Base-by-base conservation (phyloP, 2,113 vertebrate species). In the Brachyhypopomus gauderio region DNA sequence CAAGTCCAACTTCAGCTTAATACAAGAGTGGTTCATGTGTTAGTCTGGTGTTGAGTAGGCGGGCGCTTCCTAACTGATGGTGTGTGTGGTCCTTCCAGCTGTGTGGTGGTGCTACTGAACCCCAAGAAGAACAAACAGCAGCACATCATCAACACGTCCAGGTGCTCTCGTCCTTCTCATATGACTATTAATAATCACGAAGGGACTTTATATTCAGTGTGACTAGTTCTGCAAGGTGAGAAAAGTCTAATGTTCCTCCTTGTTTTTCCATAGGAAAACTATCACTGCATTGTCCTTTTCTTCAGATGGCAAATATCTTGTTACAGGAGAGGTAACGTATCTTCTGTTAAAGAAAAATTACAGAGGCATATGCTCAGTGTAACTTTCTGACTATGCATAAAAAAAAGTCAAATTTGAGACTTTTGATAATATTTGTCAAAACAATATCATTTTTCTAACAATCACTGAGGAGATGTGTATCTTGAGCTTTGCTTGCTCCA, bases 211-310 rank as follows among this genome's bases (percentile, higher is more conserved):
- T 17, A 34, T 75, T 58, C 7, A 59, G 56, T 66, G 8, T 58
- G 14, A 63, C 38, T 70, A 22, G 64, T 3, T 17, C 4, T 14
- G 1, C 3, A n/a, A 25, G 12, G 17, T 76, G 45, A 36, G 22
- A 74, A 67, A 67, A 36, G 16, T 36, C 64, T 67, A 17, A 67
- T 30, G 2, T 5, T 36, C 30, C 27, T 55, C 5, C 87, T 81
- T 27, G 45, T 52, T 52, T 71, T 89, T 74, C 90, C 87, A 55
- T 85, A 99, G 98, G 88, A 99, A 99, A 91, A 94, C 96, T 75
- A 96, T 99, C 90, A 99, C 97, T 6, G 94, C 98, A 59, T 89
- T 99, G 70, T 95, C 95, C 63, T 99, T 99, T 88, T 98, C 97
- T 82, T 95, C 96, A 23, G 97, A 99, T 90, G 98, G 98, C 82